Evolutionary conservation across 2,888 invertebrate species (phyloP).

Genomic region (Caenorhabditis parvicauda): DNA sequence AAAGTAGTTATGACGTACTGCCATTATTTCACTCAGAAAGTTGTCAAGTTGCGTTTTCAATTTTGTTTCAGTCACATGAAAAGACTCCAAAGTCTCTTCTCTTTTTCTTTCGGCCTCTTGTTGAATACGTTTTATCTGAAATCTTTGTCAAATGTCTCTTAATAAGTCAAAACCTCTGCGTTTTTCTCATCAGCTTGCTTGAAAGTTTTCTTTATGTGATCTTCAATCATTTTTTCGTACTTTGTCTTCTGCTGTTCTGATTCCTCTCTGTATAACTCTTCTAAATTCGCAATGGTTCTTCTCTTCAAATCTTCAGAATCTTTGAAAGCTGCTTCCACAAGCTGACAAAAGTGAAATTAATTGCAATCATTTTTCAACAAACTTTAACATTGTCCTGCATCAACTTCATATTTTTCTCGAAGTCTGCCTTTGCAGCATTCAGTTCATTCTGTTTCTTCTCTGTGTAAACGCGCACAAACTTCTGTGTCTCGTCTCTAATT

Average conservation of each 20-base stretch:
- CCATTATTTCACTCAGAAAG: conserved; percentile 5
- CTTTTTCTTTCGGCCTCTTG: conserved; percentile 4
- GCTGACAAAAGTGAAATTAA: conserved; percentile 10
- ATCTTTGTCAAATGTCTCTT: background rate
- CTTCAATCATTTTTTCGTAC: conserved; percentile 31
- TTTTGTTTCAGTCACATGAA: conserved; percentile 17
- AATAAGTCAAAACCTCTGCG: conserved; percentile 9
- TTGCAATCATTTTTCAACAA: background rate
- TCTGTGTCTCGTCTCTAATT: conserved; percentile 35
- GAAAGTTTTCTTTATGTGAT: conserved; percentile 29
- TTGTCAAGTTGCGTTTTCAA: conserved; percentile 7
- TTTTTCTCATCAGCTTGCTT: conserved; percentile 25
- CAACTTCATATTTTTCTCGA: conserved; percentile 11
- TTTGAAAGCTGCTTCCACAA: conserved; percentile 25
- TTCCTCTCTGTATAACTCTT: conserved; percentile 34
- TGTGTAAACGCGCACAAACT: conserved; percentile 29
- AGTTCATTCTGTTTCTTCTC: conserved; percentile 22
- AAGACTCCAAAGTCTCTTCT: conserved; percentile 11
- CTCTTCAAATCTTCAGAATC: conserved; percentile 29
- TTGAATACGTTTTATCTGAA: conserved; percentile 13
- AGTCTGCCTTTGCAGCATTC: conserved; percentile 9
- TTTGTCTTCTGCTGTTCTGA: conserved; percentile 17
- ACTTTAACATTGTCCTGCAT: conserved; percentile 14
- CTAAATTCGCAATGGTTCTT: conserved; percentile 25
- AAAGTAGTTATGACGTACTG: background rate